Conservation (phyloP, 2,888 invertebrate species). For the Endotricha flammealis region DNA sequence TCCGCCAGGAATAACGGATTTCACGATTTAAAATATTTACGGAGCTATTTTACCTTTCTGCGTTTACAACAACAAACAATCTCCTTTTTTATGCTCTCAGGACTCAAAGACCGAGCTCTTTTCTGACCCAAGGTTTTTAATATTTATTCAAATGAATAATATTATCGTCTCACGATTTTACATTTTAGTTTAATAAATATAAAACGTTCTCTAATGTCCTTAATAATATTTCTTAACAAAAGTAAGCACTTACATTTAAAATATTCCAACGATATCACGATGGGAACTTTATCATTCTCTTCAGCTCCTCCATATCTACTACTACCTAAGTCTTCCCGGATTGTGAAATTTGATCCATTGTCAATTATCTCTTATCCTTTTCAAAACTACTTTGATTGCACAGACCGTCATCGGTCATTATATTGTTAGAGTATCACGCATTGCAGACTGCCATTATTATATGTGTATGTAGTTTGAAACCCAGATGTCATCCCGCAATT, state of each 20-base stretch:
- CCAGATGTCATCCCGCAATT: slow-evolving; percentile 60
- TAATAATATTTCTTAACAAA: not conserved
- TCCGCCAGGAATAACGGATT: slow-evolving; percentile 63
- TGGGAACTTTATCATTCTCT: not conserved
- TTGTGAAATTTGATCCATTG: not conserved
- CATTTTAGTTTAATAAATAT: not conserved
- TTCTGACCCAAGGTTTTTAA: slow-evolving; percentile 21
- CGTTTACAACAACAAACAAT: slow-evolving; percentile 62
- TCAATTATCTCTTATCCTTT: too few species aligned
- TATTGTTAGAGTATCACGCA: not conserved
- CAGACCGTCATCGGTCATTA: too few species aligned
- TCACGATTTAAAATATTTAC: slow-evolving; percentile 71
- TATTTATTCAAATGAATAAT: slow-evolving; percentile 20
- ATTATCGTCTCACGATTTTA: not conserved
- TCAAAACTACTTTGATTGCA: too few species aligned
- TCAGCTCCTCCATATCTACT: not conserved
- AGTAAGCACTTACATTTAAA: too few species aligned
- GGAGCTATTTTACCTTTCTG: slow-evolving; percentile 54
- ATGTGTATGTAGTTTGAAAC: slow-evolving; percentile 36
- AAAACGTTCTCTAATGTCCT: not conserved
- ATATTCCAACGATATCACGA: too few species aligned
- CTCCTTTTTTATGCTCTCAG: slow-evolving; percentile 42
- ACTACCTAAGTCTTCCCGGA: not conserved
- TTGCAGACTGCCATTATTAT: slow-evolving; percentile 17
- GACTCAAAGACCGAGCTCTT: slow-evolving; percentile 20